phyloP scores from a whole-genome alignment of 2,797 vertebrate species.

The Morelia viridis region DNA sequence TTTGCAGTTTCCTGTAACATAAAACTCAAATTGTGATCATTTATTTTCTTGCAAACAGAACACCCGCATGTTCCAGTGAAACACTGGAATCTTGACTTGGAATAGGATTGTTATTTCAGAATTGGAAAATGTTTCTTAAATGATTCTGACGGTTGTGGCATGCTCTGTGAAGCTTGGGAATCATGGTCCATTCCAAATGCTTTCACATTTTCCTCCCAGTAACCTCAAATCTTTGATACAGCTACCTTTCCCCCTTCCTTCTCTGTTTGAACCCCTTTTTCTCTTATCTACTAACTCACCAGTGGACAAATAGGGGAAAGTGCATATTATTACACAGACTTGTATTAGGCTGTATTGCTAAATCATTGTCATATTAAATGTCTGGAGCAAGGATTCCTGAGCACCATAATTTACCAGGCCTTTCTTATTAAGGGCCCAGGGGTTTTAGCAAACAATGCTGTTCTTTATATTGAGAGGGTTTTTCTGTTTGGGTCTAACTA shows the following conservation, averaged over 20 bases:
- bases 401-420: not conserved
- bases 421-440: not conserved
- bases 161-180: not conserved
- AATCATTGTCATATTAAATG: not conserved
- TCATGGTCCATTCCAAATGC: not conserved
- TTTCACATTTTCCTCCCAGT: not conserved
- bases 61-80: slow-evolving; percentile 1
- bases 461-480: not conserved
- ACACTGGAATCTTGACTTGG: not conserved
- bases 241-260: not conserved
- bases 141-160: not conserved
- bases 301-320: not conserved
- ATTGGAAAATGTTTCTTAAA: not conserved
- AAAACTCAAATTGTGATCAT: slow-evolving; percentile 1
- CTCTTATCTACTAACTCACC: not conserved
- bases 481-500: not conserved
- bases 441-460: not conserved
- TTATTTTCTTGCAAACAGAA: slow-evolving; percentile 14
- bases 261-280: not conserved
- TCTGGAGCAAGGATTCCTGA: not conserved
- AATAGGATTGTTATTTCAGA: not conserved
- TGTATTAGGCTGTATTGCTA: not conserved
- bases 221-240: not conserved
- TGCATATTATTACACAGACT: not conserved
- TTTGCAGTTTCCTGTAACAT: slow-evolving; percentile 30